Evolutionary conservation across 2,888 invertebrate genomes (phyloP).

Genomic region (Unio pictorum): DNA sequence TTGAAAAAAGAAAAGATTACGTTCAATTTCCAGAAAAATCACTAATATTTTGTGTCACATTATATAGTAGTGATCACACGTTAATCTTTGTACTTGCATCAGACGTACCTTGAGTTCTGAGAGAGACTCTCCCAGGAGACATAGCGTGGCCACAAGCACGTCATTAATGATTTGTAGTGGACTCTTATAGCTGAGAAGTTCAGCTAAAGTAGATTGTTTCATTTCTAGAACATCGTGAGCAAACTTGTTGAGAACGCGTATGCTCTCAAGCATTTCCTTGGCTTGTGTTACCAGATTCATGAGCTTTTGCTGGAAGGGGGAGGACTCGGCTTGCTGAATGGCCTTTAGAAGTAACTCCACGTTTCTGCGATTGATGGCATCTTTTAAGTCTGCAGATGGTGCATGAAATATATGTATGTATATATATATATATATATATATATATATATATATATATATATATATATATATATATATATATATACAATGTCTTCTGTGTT

Average conservation of each 20-base stretch:
- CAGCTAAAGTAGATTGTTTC: conserved; percentile 28
- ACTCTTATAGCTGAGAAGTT: conserved; percentile 17
- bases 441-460: too few species aligned
- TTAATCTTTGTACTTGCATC: too few species aligned
- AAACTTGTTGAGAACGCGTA: conserved; percentile 12
- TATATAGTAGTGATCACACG: too few species aligned
- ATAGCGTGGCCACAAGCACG: conserved; percentile 24
- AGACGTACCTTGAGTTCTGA: conserved; percentile 13
- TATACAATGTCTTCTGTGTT: too few species aligned
- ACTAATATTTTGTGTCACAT: too few species aligned
- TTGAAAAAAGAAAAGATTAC: too few species aligned
- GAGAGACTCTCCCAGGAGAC: conserved; percentile 19
- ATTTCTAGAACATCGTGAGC: conserved; percentile 27
- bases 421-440: too few species aligned
- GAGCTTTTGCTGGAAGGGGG: conserved; percentile 14
- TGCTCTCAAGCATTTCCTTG: conserved; percentile 14
- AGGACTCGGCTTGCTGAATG: conserved; percentile 20
- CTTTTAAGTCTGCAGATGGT: conserved; percentile 18
- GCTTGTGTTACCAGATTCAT: conserved; percentile 17
- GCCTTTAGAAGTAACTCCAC: conserved; percentile 20
- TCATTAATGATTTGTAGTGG: conserved; percentile 19
- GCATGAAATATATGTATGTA: too few species aligned
- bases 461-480: too few species aligned
- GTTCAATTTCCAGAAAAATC: too few species aligned
- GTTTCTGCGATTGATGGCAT: conserved; percentile 26